Conservation (phyloP, 2,113 vertebrate species). For the Pipa parva region DNA sequence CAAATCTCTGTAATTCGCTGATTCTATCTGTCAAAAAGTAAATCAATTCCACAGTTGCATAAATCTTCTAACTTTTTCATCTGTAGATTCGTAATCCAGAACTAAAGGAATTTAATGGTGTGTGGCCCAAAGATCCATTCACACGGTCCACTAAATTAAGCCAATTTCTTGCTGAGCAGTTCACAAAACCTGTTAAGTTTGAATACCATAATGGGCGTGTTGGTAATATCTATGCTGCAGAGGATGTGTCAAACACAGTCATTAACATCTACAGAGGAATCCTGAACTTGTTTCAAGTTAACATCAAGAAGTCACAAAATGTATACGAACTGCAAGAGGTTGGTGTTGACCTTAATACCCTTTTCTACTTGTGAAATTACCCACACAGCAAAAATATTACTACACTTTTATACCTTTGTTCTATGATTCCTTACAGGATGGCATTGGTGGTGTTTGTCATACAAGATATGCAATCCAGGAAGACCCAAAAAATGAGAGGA, state of each 20-base stretch:
- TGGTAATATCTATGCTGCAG: slow-evolving; percentile 47
- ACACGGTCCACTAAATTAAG: slow-evolving; percentile 49
- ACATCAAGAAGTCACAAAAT: slow-evolving; percentile 49
- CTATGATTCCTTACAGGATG: slow-evolving; percentile 54
- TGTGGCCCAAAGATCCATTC: slow-evolving; percentile 51
- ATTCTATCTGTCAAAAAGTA: too few relatives aligned
- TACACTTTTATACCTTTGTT: background rate
- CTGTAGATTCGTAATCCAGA: slow-evolving; percentile 46
- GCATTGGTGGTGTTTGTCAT: slow-evolving; percentile 77
- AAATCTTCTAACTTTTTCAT: background rate
- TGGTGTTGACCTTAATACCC: background rate
- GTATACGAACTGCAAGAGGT: slow-evolving; percentile 60
- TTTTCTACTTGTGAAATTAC: background rate
- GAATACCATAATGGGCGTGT: slow-evolving; percentile 53
- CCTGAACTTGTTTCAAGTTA: slow-evolving; percentile 49
- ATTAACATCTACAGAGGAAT: slow-evolving; percentile 58
- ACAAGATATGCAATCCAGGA: slow-evolving; percentile 72
- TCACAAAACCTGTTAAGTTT: slow-evolving; percentile 53
- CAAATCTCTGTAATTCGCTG: too few relatives aligned
- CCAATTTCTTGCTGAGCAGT: slow-evolving; percentile 42
- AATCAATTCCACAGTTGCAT: too few relatives aligned
- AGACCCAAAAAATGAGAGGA: slow-evolving; percentile 56
- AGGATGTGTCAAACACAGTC: slow-evolving; percentile 36
- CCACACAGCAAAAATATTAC: background rate
- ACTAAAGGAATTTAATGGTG: slow-evolving; percentile 55